phyloP scores from a whole-genome alignment of 2,797 vertebrate genomes.

The Sitta carolinensis region DNA sequence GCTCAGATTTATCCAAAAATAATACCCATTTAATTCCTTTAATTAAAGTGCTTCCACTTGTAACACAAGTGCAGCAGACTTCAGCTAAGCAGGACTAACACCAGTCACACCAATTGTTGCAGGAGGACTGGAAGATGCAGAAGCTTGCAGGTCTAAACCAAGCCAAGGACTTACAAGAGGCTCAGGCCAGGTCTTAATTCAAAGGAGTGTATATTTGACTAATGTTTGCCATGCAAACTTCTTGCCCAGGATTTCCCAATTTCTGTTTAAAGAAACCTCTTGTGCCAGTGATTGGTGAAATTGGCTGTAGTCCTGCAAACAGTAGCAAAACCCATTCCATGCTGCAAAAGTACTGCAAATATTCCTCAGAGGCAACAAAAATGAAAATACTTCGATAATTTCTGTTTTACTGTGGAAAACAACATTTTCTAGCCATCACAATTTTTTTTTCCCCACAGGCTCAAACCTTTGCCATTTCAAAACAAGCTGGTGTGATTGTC shows the following conservation, averaged over 20 bases:
- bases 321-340: background rate
- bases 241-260: background rate
- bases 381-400: background rate
- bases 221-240: background rate
- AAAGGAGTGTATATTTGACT: background rate
- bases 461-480: background rate
- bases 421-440: background rate
- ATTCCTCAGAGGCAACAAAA: background rate
- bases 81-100: background rate
- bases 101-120: fast-evolving
- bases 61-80: background rate
- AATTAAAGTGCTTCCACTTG: background rate
- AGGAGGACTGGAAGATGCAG: background rate
- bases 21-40: background rate
- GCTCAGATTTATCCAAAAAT: background rate
- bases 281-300: background rate
- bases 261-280: conserved; percentile 1
- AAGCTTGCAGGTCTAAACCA: background rate
- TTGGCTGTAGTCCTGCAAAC: background rate
- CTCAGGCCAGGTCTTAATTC: background rate
- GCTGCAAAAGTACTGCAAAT: background rate
- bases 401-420: background rate
- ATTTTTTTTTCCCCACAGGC: background rate
- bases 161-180: background rate
- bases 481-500: background rate